These are phyloP conservation scores for Vanessa cardui DNA, from an alignment of 2,888 invertebrate species.

Conservation along the genomic window DNA sequence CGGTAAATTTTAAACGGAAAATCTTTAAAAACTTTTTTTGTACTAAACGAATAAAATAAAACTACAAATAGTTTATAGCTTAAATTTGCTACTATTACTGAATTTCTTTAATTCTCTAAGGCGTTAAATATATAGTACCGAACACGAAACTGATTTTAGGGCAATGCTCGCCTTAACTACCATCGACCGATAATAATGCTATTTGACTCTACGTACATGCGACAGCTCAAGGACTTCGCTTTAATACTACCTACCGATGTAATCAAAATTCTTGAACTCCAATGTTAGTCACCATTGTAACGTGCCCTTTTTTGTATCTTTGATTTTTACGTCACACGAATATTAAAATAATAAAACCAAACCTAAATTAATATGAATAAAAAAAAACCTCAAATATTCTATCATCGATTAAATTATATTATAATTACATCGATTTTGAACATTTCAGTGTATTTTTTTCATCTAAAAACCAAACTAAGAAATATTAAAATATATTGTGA, in stretches of 20 bases:
- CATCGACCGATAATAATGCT: slow-evolving; percentile 29
- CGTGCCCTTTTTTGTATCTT: slow-evolving; percentile 19
- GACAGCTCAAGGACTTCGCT: slow-evolving; percentile 25
- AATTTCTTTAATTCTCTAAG: neutral
- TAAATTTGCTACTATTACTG: too few species aligned
- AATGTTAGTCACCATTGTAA: slow-evolving; percentile 23
- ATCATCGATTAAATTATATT: too few species aligned
- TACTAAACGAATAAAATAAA: too few species aligned
- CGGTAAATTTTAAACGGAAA: too few species aligned
- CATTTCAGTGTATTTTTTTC: too few species aligned
- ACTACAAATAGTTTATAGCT: too few species aligned
- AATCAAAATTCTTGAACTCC: slow-evolving; percentile 37
- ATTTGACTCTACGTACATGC: slow-evolving; percentile 17
- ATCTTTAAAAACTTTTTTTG: too few species aligned
- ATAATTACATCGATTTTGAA: too few species aligned
- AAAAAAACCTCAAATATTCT: neutral
- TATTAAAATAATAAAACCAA: too few species aligned
- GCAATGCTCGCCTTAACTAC: slow-evolving; percentile 8
- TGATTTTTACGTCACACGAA: neutral
- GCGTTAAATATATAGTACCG: neutral
- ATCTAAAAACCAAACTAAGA: too few species aligned
- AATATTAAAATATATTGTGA: too few species aligned
- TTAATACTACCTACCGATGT: slow-evolving; percentile 35
- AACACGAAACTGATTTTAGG: neutral
- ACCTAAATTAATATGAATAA: neutral